phyloP scores from a whole-genome alignment of 2,888 invertebrate genomes.

The Ischnura elegans region DNA sequence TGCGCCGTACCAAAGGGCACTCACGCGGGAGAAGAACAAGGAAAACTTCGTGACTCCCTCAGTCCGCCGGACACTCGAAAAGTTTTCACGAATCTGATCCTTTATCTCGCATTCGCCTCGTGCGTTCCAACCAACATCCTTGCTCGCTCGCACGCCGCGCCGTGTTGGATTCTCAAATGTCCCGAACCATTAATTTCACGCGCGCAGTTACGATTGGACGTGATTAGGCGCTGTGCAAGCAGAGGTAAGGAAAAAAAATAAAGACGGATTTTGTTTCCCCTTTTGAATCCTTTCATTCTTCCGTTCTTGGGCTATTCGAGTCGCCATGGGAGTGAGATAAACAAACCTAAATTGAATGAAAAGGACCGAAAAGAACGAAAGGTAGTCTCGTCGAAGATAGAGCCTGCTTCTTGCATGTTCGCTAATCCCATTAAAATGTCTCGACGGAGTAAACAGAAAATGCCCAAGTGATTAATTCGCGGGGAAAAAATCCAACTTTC shows the following conservation, averaged over 20 bases:
- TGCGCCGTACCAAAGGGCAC: not conserved
- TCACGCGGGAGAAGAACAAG: not conserved
- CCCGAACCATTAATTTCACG: constrained; percentile 52
- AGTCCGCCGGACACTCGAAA: constrained; percentile 23
- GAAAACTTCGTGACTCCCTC: constrained; percentile 50
- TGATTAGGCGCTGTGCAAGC: not conserved
- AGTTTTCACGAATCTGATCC: not conserved
- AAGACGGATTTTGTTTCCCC: not conserved
- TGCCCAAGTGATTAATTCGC: not conserved
- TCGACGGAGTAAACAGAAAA: not conserved
- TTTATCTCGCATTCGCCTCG: not conserved
- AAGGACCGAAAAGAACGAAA: not conserved
- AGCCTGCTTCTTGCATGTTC: constrained; percentile 1
- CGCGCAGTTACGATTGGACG: not conserved
- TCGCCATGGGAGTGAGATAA: not conserved
- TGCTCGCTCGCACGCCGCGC: not conserved
- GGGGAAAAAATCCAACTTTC: not conserved
- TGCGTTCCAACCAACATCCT: not conserved
- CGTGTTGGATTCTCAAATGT: constrained; percentile 15
- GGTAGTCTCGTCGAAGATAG: not conserved
- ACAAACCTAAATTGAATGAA: constrained; percentile 17
- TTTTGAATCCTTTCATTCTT: not conserved
- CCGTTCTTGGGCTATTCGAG: not conserved
- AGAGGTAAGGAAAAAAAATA: not conserved
- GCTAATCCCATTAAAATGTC: constrained; percentile 42